Percentiles rank a stretch among this genome's conserved stretches.
Conservation (phyloP, 2,797 vertebrate species). For the Muscicapa striata region DNA sequence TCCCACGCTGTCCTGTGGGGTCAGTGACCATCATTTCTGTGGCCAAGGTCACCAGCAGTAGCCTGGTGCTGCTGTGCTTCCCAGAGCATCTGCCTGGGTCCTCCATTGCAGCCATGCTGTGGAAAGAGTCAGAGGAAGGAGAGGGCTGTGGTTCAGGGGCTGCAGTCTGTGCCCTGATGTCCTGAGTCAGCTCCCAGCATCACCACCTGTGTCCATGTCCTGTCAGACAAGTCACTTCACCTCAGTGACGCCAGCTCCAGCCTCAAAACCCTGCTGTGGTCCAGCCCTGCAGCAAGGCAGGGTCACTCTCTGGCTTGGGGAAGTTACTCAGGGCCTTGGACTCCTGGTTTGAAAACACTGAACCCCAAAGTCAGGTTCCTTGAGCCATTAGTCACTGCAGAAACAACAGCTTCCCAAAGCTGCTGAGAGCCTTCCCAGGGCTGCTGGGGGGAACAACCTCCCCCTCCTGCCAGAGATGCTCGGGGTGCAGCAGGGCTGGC, state of each 20-base stretch:
- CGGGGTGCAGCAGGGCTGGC: accelerated
- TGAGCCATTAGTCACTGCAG: not conserved
- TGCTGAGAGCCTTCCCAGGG: not conserved
- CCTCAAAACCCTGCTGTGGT: not conserved
- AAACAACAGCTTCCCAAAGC: not conserved
- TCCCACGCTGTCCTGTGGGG: not conserved
- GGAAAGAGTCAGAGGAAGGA: not conserved
- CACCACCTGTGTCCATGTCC: accelerated
- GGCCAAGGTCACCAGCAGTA: not conserved
- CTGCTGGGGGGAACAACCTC: not conserved
- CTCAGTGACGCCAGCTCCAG: accelerated
- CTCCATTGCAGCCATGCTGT: accelerated
- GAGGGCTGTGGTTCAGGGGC: not conserved
- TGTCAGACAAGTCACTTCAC: not conserved
- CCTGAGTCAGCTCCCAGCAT: not conserved
- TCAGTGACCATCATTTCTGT: not conserved
- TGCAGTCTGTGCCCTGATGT: accelerated
- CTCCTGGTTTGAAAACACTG: not conserved
- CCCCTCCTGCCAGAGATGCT: accelerated
- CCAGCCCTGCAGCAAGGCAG: not conserved
- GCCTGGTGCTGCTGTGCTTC: not conserved
- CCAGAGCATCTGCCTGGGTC: not conserved
- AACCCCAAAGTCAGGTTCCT: not conserved
- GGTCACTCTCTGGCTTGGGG: not conserved
- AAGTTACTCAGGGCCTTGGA: not conserved